These are phyloP conservation scores for Characodon lateralis DNA, from an alignment of 2,797 vertebrate genomes.

Conservation along the genomic window DNA sequence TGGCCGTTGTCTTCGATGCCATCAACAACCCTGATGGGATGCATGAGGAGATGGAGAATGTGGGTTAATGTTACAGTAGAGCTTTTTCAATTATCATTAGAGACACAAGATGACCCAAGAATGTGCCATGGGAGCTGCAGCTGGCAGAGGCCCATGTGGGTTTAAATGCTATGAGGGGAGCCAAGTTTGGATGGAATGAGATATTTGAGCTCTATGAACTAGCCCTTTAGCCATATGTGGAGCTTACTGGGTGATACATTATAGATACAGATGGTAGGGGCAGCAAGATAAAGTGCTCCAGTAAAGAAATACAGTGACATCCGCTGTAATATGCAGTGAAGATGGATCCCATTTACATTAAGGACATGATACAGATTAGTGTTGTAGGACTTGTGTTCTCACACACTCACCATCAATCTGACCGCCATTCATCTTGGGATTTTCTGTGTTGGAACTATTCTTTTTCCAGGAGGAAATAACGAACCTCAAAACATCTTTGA, in stretches of 20 bases:
- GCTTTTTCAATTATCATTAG: constrained; percentile 69
- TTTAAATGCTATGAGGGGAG: constrained; percentile 53
- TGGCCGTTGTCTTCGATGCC: constrained; percentile 90
- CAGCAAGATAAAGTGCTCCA: constrained; percentile 50
- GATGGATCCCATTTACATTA: constrained; percentile 54
- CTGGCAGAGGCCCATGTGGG: constrained; percentile 59
- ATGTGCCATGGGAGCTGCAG: constrained; percentile 62
- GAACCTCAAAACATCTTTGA: not conserved
- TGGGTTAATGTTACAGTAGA: constrained; percentile 74
- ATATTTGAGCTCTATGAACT: constrained; percentile 66
- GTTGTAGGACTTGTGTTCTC: not conserved
- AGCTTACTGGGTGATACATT: constrained; percentile 62
- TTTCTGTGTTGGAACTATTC: not conserved
- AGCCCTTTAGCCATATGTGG: constrained; percentile 52
- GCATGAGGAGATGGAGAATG: constrained; percentile 34
- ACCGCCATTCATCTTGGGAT: not conserved
- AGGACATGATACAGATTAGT: constrained; percentile 29
- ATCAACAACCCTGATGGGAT: constrained; percentile 87
- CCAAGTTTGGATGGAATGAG: constrained; percentile 45
- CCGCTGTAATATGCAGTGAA: constrained; percentile 66
- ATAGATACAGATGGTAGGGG: constrained; percentile 67
- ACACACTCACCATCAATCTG: not conserved
- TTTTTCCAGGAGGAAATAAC: not conserved
- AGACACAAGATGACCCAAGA: constrained; percentile 41
- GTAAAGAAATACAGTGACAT: constrained; percentile 57